phyloP scores from a whole-genome alignment of 1,140 invertebrate genomes.

The Drosophila auraria region DNA sequence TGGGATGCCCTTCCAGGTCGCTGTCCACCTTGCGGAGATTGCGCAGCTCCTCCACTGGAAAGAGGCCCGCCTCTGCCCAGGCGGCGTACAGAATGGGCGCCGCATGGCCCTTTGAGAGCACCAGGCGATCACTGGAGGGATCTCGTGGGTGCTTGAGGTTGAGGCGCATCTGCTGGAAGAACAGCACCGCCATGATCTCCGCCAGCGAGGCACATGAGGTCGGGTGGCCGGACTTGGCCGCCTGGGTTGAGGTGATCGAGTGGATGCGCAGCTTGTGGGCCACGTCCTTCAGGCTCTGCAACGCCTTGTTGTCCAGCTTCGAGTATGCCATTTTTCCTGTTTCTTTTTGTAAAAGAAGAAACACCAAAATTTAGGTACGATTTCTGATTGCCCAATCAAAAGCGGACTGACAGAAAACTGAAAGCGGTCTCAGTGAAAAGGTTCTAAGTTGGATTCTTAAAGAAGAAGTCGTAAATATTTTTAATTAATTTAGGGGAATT shows the following conservation, averaged over 20 bases:
- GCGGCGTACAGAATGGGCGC: slow-evolving; percentile 99
- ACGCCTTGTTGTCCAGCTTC: slow-evolving; percentile 87
- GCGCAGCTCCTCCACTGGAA: slow-evolving; percentile 92
- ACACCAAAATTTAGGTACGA: neutral
- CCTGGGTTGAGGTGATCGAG: slow-evolving; percentile 94
- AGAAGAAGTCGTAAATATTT: neutral
- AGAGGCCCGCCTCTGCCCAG: slow-evolving; percentile 98
- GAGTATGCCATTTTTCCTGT: slow-evolving; percentile 86
- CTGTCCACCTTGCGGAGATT: slow-evolving; percentile 97
- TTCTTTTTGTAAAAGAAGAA: neutral
- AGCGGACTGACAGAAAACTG: neutral
- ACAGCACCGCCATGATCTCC: slow-evolving; percentile 99
- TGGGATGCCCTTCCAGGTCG: slow-evolving; percentile 99
- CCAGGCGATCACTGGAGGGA: slow-evolving; percentile 96
- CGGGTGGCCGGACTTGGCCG: slow-evolving; percentile 98
- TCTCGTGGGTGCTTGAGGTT: slow-evolving; percentile 94
- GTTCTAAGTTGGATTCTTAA: neutral
- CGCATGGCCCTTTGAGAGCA: slow-evolving; percentile 99
- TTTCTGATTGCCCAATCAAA: neutral
- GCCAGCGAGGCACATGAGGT: slow-evolving; percentile 99
- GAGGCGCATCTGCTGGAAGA: slow-evolving; percentile 99
- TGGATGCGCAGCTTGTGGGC: slow-evolving; percentile 97
- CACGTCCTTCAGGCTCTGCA: slow-evolving; percentile 94
- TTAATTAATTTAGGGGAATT: no score
- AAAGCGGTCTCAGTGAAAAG: no score